These are phyloP conservation scores for Coracopsis vasa DNA, from an alignment of 2,113 vertebrate genomes.

Conservation along the genomic window DNA sequence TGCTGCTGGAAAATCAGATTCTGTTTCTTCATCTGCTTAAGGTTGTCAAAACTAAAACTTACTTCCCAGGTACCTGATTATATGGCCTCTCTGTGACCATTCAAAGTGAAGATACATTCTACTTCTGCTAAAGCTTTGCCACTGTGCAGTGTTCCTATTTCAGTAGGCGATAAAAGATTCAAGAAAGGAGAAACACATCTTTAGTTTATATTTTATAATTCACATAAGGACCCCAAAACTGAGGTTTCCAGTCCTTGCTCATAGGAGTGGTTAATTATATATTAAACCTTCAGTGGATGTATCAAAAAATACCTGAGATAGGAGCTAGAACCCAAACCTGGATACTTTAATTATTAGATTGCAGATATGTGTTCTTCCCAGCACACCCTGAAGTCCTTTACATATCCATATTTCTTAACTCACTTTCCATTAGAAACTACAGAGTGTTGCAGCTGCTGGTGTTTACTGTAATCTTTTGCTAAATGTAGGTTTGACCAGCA, in stretches of 20 bases:
- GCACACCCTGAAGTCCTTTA: not conserved
- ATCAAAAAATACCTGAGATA: not conserved
- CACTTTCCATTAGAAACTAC: not conserved
- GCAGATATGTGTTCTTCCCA: not conserved
- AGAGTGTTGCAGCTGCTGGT: not conserved
- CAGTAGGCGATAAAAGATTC: not conserved
- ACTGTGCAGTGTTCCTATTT: not conserved
- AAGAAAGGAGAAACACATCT: not conserved
- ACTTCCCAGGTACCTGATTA: not conserved
- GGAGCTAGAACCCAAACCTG: not conserved
- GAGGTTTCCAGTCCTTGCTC: not conserved
- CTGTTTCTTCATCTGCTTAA: not conserved
- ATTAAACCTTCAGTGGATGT: not conserved
- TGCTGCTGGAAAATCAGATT: not conserved
- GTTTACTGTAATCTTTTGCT: not conserved
- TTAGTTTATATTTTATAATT: not conserved
- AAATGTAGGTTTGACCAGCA: not conserved
- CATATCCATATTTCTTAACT: not conserved
- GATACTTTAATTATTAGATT: not conserved
- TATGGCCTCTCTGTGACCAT: not conserved
- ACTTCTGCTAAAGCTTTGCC: not conserved
- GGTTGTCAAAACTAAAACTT: not conserved
- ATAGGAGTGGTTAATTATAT: not conserved
- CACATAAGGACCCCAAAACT: not conserved
- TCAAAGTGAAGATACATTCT: not conserved